A percentile compares a stretch with the other conserved stretches of the same genome.
phyloP scores from a whole-genome alignment of 2,797 vertebrate genomes.

The Tachyglossus aculeatus region DNA sequence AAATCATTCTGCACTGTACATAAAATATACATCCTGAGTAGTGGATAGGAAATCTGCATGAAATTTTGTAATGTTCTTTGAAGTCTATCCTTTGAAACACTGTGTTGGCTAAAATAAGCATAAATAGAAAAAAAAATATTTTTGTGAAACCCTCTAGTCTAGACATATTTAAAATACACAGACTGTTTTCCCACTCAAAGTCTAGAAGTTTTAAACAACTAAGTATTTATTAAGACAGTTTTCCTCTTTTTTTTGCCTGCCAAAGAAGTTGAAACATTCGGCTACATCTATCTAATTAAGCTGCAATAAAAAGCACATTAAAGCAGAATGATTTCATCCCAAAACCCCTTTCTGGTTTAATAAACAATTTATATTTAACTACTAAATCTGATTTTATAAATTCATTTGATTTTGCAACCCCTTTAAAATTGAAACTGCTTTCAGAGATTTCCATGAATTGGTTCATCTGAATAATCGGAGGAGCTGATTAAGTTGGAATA shows the following conservation, averaged over 20 bases:
- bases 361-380: slow-evolving; percentile 48
- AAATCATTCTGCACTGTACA: slow-evolving; percentile 41
- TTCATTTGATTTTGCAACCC: slow-evolving; percentile 32
- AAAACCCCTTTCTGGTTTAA: slow-evolving; percentile 31
- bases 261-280: slow-evolving; percentile 65
- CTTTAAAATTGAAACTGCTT: slow-evolving; percentile 56
- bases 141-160: slow-evolving; percentile 54
- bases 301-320: slow-evolving; percentile 56
- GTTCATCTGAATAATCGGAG: slow-evolving; percentile 54
- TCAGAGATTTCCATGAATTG: slow-evolving; percentile 42
- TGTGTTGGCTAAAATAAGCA: slow-evolving; percentile 60
- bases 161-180: slow-evolving; percentile 71
- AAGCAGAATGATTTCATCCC: slow-evolving; percentile 51
- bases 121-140: slow-evolving; percentile 63
- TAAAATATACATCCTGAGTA: slow-evolving; percentile 65
- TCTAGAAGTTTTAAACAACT: slow-evolving; percentile 65
- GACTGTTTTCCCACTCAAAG: slow-evolving; percentile 65
- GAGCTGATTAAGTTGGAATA: slow-evolving; percentile 49
- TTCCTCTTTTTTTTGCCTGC: slow-evolving; percentile 58
- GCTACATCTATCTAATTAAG: slow-evolving; percentile 60
- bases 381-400: slow-evolving; percentile 53
- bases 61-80: slow-evolving; percentile 67
- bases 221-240: slow-evolving; percentile 69
- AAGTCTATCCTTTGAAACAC: slow-evolving; percentile 73
- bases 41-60: slow-evolving; percentile 66